Evolutionary conservation across 2,888 invertebrate species (phyloP).

Genomic region (Alentia gelatinosa): DNA sequence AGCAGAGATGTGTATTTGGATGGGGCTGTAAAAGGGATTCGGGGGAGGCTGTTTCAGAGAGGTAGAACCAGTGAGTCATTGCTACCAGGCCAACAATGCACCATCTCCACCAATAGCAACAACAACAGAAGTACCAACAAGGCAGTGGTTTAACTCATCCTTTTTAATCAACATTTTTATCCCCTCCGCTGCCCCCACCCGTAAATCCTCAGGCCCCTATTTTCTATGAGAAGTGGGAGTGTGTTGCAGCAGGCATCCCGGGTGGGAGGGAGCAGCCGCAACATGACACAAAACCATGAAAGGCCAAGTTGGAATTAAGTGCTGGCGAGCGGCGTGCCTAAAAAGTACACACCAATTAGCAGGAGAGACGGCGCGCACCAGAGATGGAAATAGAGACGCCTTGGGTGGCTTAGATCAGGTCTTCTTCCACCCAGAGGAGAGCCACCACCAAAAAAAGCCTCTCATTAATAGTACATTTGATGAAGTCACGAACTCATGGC

Average conservation of each 20-base stretch:
- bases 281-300: constrained; percentile 35
- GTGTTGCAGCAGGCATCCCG: neutral
- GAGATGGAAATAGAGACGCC: constrained; percentile 1
- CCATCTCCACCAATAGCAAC: neutral
- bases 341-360: neutral
- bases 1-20: neutral
- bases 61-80: neutral
- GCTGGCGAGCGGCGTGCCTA: neutral
- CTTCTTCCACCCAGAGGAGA: neutral
- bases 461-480: constrained; percentile 16
- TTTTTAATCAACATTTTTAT: neutral
- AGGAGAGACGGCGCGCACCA: neutral
- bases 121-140: neutral
- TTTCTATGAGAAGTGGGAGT: neutral
- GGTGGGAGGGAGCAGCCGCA: neutral
- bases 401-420: constrained; percentile 21
- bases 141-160: neutral
- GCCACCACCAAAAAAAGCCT: neutral
- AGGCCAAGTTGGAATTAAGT: constrained; percentile 34
- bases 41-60: neutral
- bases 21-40: neutral
- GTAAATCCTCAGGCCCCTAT: no score
- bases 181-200: no score
- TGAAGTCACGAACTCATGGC: constrained; percentile 1
- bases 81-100: neutral